Base-by-base conservation (phyloP, 1,140 invertebrate genomes). In the Anagrus nilaparvatae region DNA sequence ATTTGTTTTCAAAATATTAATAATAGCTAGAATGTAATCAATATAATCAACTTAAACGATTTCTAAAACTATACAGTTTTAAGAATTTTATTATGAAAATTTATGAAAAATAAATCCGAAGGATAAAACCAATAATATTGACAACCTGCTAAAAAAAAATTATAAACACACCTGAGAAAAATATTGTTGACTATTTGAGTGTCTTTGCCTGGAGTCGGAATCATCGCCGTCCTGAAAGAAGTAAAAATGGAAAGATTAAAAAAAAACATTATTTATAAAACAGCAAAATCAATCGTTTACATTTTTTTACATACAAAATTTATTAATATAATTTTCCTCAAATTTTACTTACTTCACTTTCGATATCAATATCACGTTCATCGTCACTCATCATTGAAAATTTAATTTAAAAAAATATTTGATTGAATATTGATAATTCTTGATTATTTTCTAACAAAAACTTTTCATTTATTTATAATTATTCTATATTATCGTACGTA, bases 311-410 rank as follows among this genome's bases (percentile, higher is more conserved):
- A 2, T 8, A 16, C 14, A 40, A 39, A 44, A 16, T 21, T 12
- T 40, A 19, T 34, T 9, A 12, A 10, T 23, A 25, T 29, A 41
- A 23, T 13, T 31, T 47, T 35, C 10, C n/a, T n/a, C n/a, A 29
- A 40, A 37, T 46, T 54, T 52, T 51, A 74, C 80, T 77, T 75
- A 89, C 87, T 73, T 90, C 87, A 72, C 87, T 90, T 70, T 91
- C 86, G 51, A 92, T 87, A 67, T 91, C 87, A 60, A 91, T 87
- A 61, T 92, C 87, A 50, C 84, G 75, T 63, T 92, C 87, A 67
- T 92, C 87, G 65, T 89, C 87, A 64, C 85, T 89, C 84, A 90
- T 87, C 45, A 30, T 60, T 43, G 28, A 43, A 9, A 27, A 36
- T 24, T 40, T 5, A n/a, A n/a, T n/a, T n/a, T n/a, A n/a, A n/a